These are phyloP conservation scores for Deroplatys truncata DNA, from an alignment of 2,888 invertebrate genomes.

Conservation along the genomic window DNA sequence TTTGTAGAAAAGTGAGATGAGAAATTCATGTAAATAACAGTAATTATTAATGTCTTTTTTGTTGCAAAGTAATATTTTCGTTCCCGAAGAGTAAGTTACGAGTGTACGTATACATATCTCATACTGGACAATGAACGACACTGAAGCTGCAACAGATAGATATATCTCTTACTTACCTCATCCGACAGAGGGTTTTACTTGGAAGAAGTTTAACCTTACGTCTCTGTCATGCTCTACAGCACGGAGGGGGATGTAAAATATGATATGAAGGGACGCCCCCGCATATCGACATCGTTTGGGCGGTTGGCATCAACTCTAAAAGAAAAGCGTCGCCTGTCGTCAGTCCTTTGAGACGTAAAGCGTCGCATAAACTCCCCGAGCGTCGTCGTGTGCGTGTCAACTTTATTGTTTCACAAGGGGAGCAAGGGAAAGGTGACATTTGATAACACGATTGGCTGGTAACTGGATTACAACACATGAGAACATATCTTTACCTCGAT, in stretches of 20 bases:
- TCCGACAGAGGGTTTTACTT: too few relatives aligned
- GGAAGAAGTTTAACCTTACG: neutral
- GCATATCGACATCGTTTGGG: neutral
- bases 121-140: too few relatives aligned
- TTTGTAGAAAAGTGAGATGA: too few relatives aligned
- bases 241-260: neutral
- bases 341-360: constrained; percentile 11
- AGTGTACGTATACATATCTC: too few relatives aligned
- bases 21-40: too few relatives aligned
- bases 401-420: constrained; percentile 1
- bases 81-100: too few relatives aligned
- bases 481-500: neutral
- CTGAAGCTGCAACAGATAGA: too few relatives aligned
- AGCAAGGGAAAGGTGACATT: neutral
- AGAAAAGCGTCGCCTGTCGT: constrained; percentile 7
- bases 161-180: too few relatives aligned
- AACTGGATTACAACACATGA: neutral
- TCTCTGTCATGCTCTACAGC: neutral
- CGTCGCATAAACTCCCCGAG: neutral
- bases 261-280: constrained; percentile 9
- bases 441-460: neutral
- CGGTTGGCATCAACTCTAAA: neutral
- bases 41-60: too few relatives aligned
- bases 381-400: neutral
- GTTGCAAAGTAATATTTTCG: too few relatives aligned